A percentile compares a stretch with the other conserved stretches of the same genome.
Evolutionary conservation across 2,888 invertebrate genomes (phyloP).

Genomic region (Cyclophora punctaria): DNA sequence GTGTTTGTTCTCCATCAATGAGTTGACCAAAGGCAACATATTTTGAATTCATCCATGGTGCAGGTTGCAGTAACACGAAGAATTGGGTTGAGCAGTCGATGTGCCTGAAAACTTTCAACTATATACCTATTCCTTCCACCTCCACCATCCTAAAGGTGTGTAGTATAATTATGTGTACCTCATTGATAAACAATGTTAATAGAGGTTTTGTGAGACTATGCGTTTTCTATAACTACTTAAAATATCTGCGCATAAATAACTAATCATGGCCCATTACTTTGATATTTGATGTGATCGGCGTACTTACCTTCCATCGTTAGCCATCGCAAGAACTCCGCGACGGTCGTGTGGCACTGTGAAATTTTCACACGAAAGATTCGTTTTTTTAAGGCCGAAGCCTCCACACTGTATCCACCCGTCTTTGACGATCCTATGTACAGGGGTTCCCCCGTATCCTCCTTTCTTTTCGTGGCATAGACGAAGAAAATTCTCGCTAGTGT

Average conservation of each 20-base stretch:
- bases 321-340: conserved; percentile 83
- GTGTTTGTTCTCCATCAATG: conserved; percentile 77
- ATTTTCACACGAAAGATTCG: conserved; percentile 77
- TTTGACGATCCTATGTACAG: conserved; percentile 79
- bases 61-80: conserved; percentile 78
- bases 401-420: conserved; percentile 84
- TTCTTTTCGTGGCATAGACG: conserved; percentile 62
- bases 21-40: conserved; percentile 85
- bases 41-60: conserved; percentile 81
- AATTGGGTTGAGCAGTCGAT: conserved; percentile 81
- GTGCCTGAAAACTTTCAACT: conserved; percentile 50
- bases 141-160: no score
- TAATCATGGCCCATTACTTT: not conserved
- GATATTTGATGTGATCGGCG: no score
- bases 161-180: no score
- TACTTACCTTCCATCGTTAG: conserved; percentile 75
- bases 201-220: no score
- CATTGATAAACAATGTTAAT: no score
- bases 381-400: conserved; percentile 55
- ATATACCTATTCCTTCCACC: no score
- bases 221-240: no score
- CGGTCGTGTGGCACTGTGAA: conserved; percentile 78
- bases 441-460: conserved; percentile 72
- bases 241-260: not conserved
- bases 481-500: conserved; percentile 75